A percentile compares a stretch with the other conserved stretches of the same genome.
phyloP scores from a whole-genome alignment of 35 echinoderm and acorn worm genomes.

The Hemicentrotus pulcherrimus region DNA sequence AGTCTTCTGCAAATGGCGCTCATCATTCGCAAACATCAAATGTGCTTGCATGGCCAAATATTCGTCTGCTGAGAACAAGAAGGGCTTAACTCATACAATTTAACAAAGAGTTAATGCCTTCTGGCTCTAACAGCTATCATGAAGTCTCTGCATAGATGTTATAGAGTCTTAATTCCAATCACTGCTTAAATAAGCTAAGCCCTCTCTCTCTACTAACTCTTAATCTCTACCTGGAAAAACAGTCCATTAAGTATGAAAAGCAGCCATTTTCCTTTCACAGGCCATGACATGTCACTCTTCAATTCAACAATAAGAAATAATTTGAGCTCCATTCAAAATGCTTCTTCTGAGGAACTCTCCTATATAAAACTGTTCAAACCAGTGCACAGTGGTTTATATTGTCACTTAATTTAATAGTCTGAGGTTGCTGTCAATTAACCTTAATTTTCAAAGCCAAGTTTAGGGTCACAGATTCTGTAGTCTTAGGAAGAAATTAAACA shows the following conservation, averaged over 20 bases:
- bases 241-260: neutral
- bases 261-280: neutral
- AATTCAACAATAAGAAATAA: neutral
- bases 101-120: too few species aligned
- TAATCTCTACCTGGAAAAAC: neutral
- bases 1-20: neutral
- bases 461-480: neutral
- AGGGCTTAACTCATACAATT: neutral
- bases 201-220: neutral
- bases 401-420: neutral
- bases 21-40: neutral
- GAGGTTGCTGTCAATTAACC: neutral
- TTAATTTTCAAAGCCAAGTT: neutral
- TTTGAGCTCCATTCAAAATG: neutral
- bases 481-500: neutral
- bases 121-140: too few species aligned
- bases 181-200: neutral
- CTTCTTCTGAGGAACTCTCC: neutral
- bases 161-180: neutral
- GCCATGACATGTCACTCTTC: neutral
- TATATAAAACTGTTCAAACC: neutral
- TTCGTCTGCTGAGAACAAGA: neutral
- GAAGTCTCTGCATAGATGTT: neutral
- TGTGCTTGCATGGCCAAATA: neutral
- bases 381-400: neutral